Evolutionary conservation across 2,113 vertebrate species (phyloP).

Genomic region (Bujurquina vittata): DNA sequence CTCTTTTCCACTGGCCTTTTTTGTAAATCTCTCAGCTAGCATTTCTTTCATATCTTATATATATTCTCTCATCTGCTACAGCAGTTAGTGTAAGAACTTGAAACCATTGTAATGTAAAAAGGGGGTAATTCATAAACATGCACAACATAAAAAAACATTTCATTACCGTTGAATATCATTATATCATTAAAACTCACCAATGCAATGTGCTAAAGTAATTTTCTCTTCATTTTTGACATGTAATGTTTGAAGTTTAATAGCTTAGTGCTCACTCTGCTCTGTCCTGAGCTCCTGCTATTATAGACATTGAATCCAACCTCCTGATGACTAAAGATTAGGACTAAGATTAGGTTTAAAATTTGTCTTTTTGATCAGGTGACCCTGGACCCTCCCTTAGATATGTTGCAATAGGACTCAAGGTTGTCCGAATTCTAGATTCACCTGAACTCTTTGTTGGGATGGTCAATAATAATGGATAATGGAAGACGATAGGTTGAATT

Average conservation of each 20-base stretch:
- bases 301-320: too few species aligned
- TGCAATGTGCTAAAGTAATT: not conserved
- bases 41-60: not conserved
- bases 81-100: not conserved
- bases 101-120: not conserved
- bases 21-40: not conserved
- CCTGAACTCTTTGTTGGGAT: not conserved
- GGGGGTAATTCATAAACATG: not conserved
- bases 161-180: not conserved
- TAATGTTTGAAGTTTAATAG: too few species aligned
- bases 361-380: too few species aligned
- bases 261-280: too few species aligned
- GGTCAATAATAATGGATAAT: not conserved
- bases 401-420: not conserved
- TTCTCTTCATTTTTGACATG: too few species aligned
- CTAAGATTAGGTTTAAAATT: too few species aligned
- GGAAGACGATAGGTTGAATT: not conserved
- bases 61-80: not conserved
- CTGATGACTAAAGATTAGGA: not conserved
- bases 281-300: not conserved
- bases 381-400: too few species aligned
- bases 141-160: not conserved
- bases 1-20: not conserved
- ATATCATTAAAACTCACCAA: not conserved
- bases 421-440: not conserved